Conservation (phyloP, 2,797 vertebrate genomes). For the Muscicapa comitata region DNA sequence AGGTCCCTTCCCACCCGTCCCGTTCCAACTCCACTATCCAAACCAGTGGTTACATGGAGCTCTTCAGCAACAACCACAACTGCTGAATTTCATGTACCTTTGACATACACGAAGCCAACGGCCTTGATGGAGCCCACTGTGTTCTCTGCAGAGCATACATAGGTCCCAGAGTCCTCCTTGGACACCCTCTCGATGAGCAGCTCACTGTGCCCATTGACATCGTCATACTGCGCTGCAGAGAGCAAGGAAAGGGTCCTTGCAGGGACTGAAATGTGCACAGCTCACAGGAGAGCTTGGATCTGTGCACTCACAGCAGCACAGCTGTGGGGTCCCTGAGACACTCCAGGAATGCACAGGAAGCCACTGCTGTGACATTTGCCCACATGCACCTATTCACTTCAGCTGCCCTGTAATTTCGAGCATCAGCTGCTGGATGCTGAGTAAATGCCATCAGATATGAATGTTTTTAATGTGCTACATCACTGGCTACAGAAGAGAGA, state of each 20-base stretch:
- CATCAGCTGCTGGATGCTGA: background rate
- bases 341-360: background rate
- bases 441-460: background rate
- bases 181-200: conserved; percentile 88
- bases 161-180: conserved; percentile 90
- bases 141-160: conserved; percentile 91
- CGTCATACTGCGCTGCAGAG: conserved; percentile 81
- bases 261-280: fast-evolving
- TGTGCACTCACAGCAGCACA: background rate
- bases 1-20: background rate
- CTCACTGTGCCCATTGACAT: conserved; percentile 84
- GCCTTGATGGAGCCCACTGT: conserved; percentile 87
- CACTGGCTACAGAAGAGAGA: background rate
- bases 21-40: background rate
- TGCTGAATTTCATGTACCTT: conserved; percentile 78
- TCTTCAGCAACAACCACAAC: background rate
- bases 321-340: background rate
- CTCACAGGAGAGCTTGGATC: background rate
- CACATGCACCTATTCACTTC: background rate
- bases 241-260: background rate
- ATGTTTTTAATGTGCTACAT: background rate
- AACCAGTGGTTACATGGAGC: background rate
- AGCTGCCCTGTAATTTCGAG: background rate
- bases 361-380: background rate
- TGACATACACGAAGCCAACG: conserved; percentile 89